Evolutionary conservation across 2,113 vertebrate species (phyloP).

Genomic region (Oncorhynchus gorbuscha): DNA sequence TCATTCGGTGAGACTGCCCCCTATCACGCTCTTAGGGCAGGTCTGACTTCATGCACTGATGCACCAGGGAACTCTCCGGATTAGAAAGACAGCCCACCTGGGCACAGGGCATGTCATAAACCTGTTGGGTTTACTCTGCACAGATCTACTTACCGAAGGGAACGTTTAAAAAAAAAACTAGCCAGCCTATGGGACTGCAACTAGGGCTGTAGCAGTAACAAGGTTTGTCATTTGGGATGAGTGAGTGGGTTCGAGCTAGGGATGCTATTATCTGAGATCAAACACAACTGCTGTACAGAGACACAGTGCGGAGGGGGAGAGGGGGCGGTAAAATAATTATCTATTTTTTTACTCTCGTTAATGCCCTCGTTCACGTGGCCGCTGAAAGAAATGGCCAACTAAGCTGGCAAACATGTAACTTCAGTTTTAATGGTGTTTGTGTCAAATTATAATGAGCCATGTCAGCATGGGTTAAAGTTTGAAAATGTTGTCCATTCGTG

Average conservation of each 20-base stretch:
- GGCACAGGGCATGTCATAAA: no score
- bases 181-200: neutral
- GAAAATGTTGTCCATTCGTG: conserved; percentile 4
- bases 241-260: conserved; percentile 15
- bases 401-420: neutral
- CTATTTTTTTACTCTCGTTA: neutral
- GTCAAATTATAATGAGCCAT: neutral
- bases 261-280: conserved; percentile 39
- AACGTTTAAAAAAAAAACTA: no score
- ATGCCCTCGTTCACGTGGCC: neutral
- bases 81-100: no score
- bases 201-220: neutral
- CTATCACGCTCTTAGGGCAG: neutral
- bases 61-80: neutral
- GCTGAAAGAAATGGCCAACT: conserved; percentile 6
- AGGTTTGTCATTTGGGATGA: conserved; percentile 33
- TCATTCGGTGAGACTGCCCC: neutral
- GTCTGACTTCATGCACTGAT: neutral
- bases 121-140: no score
- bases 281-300: neutral
- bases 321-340: neutral
- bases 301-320: neutral
- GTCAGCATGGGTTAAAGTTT: conserved; percentile 5
- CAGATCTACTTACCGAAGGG: neutral
- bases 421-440: conserved; percentile 10